Percentiles rank a stretch among this genome's conserved stretches.
phyloP scores from a whole-genome alignment of 2,113 vertebrate genomes.

The Festucalex cinctus region DNA sequence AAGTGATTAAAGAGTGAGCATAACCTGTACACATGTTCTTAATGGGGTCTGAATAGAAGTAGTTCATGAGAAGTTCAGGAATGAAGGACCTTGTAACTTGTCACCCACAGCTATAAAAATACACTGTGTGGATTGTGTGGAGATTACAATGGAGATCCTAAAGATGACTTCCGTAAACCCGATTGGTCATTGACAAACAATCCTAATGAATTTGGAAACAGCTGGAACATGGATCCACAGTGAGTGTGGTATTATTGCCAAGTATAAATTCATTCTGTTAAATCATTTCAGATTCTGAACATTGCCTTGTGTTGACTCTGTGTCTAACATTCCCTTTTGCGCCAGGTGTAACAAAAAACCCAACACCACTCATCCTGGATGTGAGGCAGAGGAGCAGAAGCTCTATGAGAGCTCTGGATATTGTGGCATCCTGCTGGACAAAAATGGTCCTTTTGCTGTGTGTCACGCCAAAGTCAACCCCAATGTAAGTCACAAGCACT shows the following conservation, averaged over 20 bases:
- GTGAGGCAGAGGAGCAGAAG: slow-evolving; percentile 61
- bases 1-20: slow-evolving; percentile 73
- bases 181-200: slow-evolving; percentile 55
- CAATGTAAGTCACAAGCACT: slow-evolving; percentile 54
- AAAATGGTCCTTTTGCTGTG: slow-evolving; percentile 57
- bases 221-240: slow-evolving; percentile 72
- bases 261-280: not conserved
- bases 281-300: not conserved
- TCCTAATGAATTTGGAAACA: slow-evolving; percentile 71
- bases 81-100: not conserved
- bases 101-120: slow-evolving; percentile 58
- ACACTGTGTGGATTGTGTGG: slow-evolving; percentile 74
- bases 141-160: slow-evolving; percentile 65
- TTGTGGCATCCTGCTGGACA: slow-evolving; percentile 65
- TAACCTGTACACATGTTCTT: not conserved
- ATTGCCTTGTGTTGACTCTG: no score
- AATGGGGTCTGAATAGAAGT: slow-evolving; percentile 60
- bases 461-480: slow-evolving; percentile 60
- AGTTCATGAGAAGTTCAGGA: slow-evolving; percentile 43
- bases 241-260: slow-evolving; percentile 40
- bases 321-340: not conserved
- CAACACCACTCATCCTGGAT: slow-evolving; percentile 57
- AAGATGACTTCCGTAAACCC: slow-evolving; percentile 74
- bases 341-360: slow-evolving; percentile 68
- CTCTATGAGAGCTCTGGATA: slow-evolving; percentile 66